Percentiles rank a stretch among this genome's conserved stretches.
These are phyloP conservation scores for Aplysina aerophoba DNA, from an alignment of 37 sponge, comb jelly and placozoan species.

Conservation along the genomic window DNA sequence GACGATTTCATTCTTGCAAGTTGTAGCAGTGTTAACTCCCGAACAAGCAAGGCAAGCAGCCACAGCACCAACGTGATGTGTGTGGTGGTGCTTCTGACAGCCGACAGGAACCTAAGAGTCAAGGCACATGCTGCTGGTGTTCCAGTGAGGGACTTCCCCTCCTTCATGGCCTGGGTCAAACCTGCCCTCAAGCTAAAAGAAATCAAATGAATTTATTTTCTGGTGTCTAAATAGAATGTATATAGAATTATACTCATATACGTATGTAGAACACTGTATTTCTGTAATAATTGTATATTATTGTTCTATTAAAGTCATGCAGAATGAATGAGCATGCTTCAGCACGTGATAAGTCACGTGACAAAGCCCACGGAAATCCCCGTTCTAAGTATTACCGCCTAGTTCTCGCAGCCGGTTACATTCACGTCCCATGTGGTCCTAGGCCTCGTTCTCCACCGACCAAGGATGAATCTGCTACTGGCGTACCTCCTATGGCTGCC, in stretches of 20 bases:
- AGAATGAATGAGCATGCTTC: no score
- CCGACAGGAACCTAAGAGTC: constrained; percentile 88
- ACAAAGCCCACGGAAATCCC: no score
- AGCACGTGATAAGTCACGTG: no score
- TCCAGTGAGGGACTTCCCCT: constrained; percentile 63
- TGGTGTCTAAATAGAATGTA: no score
- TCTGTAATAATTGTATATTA: no score
- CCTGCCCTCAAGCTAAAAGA: neutral
- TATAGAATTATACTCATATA: no score
- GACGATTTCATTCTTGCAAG: constrained; percentile 83
- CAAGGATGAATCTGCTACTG: constrained; percentile 51
- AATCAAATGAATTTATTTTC: no score
- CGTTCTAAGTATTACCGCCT: no score
- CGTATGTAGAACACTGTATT: no score
- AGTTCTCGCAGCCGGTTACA: no score
- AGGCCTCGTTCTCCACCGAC: neutral
- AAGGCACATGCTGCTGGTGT: constrained; percentile 72
- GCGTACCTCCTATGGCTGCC: constrained; percentile 83
- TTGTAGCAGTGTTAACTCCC: constrained; percentile 48
- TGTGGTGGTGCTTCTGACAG: constrained; percentile 80
- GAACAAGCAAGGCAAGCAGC: constrained; percentile 17
- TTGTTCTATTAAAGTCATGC: no score
- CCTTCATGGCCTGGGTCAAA: constrained; percentile 57
- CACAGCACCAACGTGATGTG: neutral
- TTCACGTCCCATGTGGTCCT: no score